Evolutionary conservation across 30 jellyfish, hydroid and myxozoan genomes (phyloP).

Genomic region (Calvadosia cruxmelitensis): DNA sequence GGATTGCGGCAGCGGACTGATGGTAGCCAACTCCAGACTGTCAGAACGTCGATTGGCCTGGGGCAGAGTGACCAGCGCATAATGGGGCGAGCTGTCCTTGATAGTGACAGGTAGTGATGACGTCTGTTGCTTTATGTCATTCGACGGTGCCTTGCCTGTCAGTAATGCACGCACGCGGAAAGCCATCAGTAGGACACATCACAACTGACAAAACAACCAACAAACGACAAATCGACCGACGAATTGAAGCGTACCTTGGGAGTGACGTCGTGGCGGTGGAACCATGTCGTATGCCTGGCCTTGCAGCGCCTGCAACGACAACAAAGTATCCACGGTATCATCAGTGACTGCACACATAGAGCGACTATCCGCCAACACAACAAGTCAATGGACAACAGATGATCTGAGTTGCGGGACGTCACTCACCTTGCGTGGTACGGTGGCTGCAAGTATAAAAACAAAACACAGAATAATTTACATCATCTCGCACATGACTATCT

Average conservation of each 20-base stretch:
- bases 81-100: background rate
- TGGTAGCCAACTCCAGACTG: background rate
- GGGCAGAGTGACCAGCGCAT: background rate
- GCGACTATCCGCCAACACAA: too few species aligned
- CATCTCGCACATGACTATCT: too few species aligned
- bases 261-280: constrained; percentile 57
- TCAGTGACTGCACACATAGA: too few species aligned
- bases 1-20: background rate
- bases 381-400: too few species aligned
- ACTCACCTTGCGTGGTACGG: background rate
- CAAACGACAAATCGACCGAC: too few species aligned
- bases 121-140: too few species aligned
- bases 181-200: too few species aligned
- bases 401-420: too few species aligned
- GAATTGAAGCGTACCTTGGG: background rate
- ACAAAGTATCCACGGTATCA: background rate
- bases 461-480: background rate
- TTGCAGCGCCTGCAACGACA: background rate
- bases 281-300: constrained; percentile 36
- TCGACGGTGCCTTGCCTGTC: too few species aligned
- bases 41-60: background rate
- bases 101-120: background rate
- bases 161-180: too few species aligned
- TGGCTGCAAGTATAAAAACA: background rate
- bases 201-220: too few species aligned